Percentiles rank a stretch among this genome's conserved stretches.
These are phyloP conservation scores for Deroplatys truncata DNA, from an alignment of 2,888 invertebrate genomes.

Conservation along the genomic window DNA sequence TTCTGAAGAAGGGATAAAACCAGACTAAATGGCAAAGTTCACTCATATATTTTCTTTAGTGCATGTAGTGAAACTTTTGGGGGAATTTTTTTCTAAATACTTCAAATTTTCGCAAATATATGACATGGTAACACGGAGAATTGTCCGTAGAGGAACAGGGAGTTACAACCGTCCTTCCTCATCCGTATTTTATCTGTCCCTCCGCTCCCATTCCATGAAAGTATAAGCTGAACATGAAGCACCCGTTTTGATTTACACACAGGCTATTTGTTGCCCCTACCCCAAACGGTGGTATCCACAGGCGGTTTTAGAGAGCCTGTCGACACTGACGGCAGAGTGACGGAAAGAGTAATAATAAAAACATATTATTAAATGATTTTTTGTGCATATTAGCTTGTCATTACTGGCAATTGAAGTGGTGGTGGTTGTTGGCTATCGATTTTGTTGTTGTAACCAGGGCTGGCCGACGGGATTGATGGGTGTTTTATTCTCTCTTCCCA, in stretches of 20 bases:
- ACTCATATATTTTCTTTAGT: too few species aligned
- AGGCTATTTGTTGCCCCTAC: background rate
- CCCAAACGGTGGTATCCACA: background rate
- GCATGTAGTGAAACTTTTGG: too few species aligned
- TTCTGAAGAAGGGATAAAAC: too few species aligned
- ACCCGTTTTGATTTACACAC: background rate
- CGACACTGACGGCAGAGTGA: background rate
- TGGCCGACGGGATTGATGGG: background rate
- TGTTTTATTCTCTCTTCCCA: background rate
- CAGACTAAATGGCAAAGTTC: too few species aligned
- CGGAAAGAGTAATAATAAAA: background rate
- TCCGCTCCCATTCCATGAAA: background rate
- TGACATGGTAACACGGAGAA: too few species aligned
- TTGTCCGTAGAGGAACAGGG: too few species aligned
- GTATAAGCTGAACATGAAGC: background rate
- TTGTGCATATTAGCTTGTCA: slow-evolving; percentile 3
- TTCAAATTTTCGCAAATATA: too few species aligned
- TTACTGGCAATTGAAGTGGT: background rate
- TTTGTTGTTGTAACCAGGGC: background rate
- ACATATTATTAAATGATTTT: background rate
- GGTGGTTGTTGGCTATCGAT: background rate
- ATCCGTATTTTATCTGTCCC: background rate
- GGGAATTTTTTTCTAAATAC: too few species aligned
- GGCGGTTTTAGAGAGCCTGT: background rate
- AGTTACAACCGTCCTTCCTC: background rate